Conservation (phyloP, 2,888 invertebrate species). For the Acleris emargana region DNA sequence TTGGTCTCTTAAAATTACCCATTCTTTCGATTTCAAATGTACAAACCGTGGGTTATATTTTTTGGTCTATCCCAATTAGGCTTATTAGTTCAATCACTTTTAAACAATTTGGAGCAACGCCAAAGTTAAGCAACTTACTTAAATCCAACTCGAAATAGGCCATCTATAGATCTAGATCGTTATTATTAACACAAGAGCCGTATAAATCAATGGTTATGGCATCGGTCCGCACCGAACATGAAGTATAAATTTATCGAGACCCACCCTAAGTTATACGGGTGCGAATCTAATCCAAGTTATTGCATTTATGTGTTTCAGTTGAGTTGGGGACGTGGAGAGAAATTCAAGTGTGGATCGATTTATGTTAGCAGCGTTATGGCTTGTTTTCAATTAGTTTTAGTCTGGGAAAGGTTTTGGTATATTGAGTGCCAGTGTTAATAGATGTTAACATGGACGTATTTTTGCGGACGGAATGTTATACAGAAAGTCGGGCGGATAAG, state of each 20-base stretch:
- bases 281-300: conserved; percentile 56
- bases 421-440: no score
- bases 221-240: conserved; percentile 36
- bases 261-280: conserved; percentile 43
- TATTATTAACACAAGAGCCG: conserved; percentile 42
- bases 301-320: conserved; percentile 49
- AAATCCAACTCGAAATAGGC: conserved; percentile 8
- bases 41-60: no score
- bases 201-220: conserved; percentile 43
- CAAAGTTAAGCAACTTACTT: no score
- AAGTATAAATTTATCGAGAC: conserved; percentile 45
- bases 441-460: no score
- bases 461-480: no score
- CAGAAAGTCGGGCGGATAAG: no score
- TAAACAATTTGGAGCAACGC: no score
- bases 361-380: conserved; percentile 34
- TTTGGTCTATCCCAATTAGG: no score
- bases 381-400: conserved; percentile 35
- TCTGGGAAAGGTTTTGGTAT: no score
- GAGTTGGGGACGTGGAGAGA: conserved; percentile 37
- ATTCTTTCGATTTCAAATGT: no score
- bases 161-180: conserved; percentile 30
- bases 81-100: no score
- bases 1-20: no score
- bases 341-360: conserved; percentile 40